Evolutionary conservation across 1,140 invertebrate genomes (phyloP).

Genomic region (Bombus fervidus): DNA sequence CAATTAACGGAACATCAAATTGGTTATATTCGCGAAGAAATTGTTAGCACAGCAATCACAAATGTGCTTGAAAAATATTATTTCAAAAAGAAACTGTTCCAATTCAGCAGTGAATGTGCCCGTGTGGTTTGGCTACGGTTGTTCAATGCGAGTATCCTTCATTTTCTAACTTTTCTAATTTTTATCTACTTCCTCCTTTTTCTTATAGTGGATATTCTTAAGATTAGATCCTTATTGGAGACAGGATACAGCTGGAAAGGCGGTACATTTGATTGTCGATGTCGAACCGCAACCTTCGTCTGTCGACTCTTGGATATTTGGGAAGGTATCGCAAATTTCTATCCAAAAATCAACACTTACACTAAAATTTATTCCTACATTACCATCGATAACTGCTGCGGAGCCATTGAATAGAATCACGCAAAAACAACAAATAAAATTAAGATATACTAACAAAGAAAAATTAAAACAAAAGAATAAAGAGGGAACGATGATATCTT

Average conservation of each 20-base stretch:
- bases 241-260: not conserved
- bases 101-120: conserved; percentile 46
- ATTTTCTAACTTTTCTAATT: not conserved
- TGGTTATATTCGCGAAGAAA: conserved; percentile 57
- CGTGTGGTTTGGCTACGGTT: conserved; percentile 42
- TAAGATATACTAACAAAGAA: not conserved
- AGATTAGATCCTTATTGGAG: conserved; percentile 7
- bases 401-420: not conserved
- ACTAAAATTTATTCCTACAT: not conserved
- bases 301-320: conserved; percentile 22
- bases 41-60: conserved; percentile 35
- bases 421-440: not conserved
- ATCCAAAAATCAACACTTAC: not conserved
- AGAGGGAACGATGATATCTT: too few relatives aligned
- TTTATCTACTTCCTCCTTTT: not conserved
- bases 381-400: not conserved
- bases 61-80: conserved; percentile 20
- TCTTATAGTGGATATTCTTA: not conserved
- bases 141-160: conserved; percentile 22
- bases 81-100: conserved; percentile 27
- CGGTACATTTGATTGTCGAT: not conserved
- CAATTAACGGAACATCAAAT: conserved; percentile 43
- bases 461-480: not conserved
- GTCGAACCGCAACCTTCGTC: not conserved
- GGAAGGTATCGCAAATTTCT: not conserved